Conservation (phyloP, 2,797 vertebrate species). For the Malacoraja senta region DNA sequence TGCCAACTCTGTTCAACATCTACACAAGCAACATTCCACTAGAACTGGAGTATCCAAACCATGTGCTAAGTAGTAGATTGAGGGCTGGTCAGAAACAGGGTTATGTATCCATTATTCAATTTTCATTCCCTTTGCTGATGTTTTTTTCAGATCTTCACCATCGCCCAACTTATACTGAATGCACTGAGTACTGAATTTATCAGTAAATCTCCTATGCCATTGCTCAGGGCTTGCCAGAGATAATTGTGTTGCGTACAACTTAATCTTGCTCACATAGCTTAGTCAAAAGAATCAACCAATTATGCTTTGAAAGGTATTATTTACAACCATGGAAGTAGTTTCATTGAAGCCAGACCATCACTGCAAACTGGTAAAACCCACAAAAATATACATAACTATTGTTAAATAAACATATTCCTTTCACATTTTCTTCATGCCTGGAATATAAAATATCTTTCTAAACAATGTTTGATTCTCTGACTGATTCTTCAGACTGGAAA, state of each 20-base stretch:
- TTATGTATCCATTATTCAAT: not conserved
- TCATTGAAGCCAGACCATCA: not conserved
- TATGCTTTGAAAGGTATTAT: not conserved
- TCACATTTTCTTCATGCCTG: not conserved
- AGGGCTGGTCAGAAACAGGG: not conserved
- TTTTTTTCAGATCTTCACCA: not conserved
- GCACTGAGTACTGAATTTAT: not conserved
- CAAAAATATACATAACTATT: not conserved
- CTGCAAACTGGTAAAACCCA: not conserved
- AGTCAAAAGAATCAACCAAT: not conserved
- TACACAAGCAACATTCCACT: too few relatives aligned
- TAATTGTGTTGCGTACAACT: not conserved
- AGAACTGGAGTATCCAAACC: not conserved
- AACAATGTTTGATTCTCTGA: not conserved
- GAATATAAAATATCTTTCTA: not conserved
- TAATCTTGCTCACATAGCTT: not conserved
- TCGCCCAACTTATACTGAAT: not conserved
- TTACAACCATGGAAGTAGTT: not conserved
- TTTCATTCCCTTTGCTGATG: not conserved
- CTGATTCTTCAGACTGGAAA: not conserved
- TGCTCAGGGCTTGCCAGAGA: not conserved
- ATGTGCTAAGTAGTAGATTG: not conserved
- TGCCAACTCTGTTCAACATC: too few relatives aligned
- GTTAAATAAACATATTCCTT: not conserved
- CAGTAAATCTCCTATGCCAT: not conserved